Percentiles rank a stretch among this genome's conserved stretches.
Conservation (phyloP, 2,797 vertebrate species). For the Yasuhikotakia modesta region DNA sequence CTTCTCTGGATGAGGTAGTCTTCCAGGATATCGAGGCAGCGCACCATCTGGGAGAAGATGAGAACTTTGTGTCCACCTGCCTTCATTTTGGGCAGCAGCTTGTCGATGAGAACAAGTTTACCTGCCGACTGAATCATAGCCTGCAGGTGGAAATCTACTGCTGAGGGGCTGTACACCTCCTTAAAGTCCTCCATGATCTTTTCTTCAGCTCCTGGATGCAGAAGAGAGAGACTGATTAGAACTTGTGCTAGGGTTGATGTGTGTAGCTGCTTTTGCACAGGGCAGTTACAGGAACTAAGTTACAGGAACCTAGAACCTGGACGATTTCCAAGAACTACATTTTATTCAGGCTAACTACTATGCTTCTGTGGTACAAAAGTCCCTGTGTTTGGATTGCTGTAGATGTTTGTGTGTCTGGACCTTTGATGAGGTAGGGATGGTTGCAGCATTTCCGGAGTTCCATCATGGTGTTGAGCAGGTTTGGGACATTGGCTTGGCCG, state of each 20-base stretch:
- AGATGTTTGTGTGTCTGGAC: constrained; percentile 59
- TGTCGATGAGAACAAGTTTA: constrained; percentile 94
- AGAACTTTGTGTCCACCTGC: constrained; percentile 96
- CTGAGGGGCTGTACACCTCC: constrained; percentile 83
- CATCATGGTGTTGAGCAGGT: constrained; percentile 99
- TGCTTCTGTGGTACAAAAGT: too few relatives aligned
- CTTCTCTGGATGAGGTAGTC: constrained; percentile 98
- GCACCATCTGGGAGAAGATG: constrained; percentile 98
- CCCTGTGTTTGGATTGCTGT: not conserved
- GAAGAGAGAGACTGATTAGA: not conserved
- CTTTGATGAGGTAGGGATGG: constrained; percentile 96
- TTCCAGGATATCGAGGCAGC: constrained; percentile 94
- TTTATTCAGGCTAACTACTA: too few relatives aligned
- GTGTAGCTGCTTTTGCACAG: too few relatives aligned
- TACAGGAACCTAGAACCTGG: too few relatives aligned
- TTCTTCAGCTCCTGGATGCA: constrained; percentile 78
- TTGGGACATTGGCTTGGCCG: constrained; percentile 95
- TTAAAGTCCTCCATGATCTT: constrained; percentile 91
- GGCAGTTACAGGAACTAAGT: too few relatives aligned
- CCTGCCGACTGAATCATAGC: constrained; percentile 94
- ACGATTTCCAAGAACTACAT: too few relatives aligned
- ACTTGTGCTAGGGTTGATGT: not conserved
- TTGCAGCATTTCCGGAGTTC: constrained; percentile 97
- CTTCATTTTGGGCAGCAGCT: constrained; percentile 95
- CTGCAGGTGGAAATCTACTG: constrained; percentile 91